Evolutionary conservation across 2,113 vertebrate species (phyloP), one percentile per base, ranked within the genome.

Genomic region (Micronycteris hirsuta): DNA sequence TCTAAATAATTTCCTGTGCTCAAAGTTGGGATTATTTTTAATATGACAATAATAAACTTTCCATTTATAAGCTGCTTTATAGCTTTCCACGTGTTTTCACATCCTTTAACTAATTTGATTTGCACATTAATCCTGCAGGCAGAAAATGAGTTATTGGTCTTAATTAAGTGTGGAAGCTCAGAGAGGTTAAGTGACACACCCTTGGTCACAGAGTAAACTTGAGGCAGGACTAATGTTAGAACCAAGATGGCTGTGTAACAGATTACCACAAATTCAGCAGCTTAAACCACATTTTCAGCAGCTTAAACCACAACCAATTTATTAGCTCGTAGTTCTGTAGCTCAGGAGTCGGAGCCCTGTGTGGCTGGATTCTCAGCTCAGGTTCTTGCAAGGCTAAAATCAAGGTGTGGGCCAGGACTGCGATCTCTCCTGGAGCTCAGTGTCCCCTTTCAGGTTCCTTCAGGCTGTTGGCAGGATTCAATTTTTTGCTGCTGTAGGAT

Each of bases 1-100:
- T 84, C 65, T 20, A 87, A 96, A 87, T 93, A 38, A 91, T 93
- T 93, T 96, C 74, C 76, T 91, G 63, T 65, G 86, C 36, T 88
- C 89, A 85, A 93, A 94, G 73, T 41, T 88, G 52, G 67, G 17
- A n/a, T 68, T 76, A 33, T 49, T 76, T 82, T 93, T 76, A 96
- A 96, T 74, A 52, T 28, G 88, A 97, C 65, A 81, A 47, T 87
- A 90, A 95, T 70, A 90, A 80, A 81, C 56, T 74, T 96, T 22
- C 54, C 52, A 70, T 80, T 95, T 87, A 77, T 22, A 94, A 90
- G 65, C 15, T 5, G 19, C 82, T 85, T 95, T 61, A 38, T 85
- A 91, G 63, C 36, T 74, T 68, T 70, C 33, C 33, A 65, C 77
- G 45, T 73, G 61, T 31, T 86, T 58, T 82, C 19, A 8, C 26